These are phyloP conservation scores for Palythoa grandis DNA, from an alignment of 92 coral and sea anemone genomes.

Conservation along the genomic window DNA sequence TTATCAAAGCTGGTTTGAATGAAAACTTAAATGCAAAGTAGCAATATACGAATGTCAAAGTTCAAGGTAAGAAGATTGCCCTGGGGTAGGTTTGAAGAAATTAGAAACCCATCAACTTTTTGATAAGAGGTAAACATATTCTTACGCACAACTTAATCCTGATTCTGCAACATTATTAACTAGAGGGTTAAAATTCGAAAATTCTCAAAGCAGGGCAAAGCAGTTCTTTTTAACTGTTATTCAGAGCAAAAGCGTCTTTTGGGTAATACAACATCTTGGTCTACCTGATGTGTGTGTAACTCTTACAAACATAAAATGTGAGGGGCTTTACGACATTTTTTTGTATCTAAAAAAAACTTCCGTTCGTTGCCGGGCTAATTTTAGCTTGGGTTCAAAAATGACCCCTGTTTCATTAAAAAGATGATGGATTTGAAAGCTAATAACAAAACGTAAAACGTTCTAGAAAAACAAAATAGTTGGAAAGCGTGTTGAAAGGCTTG, in stretches of 20 bases:
- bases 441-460: neutral
- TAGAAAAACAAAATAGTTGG: constrained; percentile 33
- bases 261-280: neutral
- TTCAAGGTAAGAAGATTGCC: neutral
- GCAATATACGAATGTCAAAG: neutral
- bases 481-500: constrained; percentile 25
- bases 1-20: too few species aligned
- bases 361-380: neutral
- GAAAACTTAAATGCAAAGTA: too few species aligned
- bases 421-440: constrained; percentile 19
- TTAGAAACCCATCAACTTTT: neutral
- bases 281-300: neutral
- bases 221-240: neutral
- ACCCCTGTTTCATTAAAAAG: neutral
- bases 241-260: neutral
- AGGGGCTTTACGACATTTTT: neutral
- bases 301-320: neutral
- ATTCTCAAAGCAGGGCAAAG: neutral
- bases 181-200: neutral
- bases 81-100: neutral
- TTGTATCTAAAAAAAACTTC: neutral
- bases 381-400: neutral
- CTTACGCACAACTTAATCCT: neutral
- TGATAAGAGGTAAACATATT: neutral
- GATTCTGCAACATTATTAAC: neutral